These are phyloP conservation scores for Thermophis baileyi DNA, from an alignment of 2,113 vertebrate species.

Conservation along the genomic window DNA sequence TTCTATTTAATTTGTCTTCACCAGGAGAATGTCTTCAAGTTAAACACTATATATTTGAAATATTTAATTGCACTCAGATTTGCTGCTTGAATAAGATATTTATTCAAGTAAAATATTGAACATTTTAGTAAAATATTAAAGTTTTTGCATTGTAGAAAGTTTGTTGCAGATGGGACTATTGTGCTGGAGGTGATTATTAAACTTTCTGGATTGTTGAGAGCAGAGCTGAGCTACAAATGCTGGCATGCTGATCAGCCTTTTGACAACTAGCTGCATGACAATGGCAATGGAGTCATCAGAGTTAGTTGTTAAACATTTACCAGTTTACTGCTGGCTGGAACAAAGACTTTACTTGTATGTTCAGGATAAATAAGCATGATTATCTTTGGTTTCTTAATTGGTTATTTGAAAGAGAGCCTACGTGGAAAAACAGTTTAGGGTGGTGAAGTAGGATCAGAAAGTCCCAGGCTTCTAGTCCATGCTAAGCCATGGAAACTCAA, in stretches of 20 bases:
- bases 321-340: neutral
- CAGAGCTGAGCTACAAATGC: neutral
- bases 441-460: neutral
- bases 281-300: neutral
- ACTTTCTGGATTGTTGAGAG: neutral
- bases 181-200: neutral
- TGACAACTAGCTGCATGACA: neutral
- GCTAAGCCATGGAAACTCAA: neutral
- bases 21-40: conserved; percentile 16
- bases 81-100: conserved; percentile 41
- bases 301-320: neutral
- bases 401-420: neutral
- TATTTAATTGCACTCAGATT: conserved; percentile 22
- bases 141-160: neutral
- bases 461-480: neutral
- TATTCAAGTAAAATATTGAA: neutral
- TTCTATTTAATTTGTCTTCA: neutral
- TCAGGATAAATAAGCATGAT: neutral
- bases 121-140: conserved; percentile 13
- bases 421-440: neutral
- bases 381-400: neutral
- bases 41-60: conserved; percentile 16
- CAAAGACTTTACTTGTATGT: neutral
- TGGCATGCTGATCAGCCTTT: neutral
- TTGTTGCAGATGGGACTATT: neutral